Base-by-base conservation (phyloP, 2,888 invertebrate genomes). In the Protodeltote pygarga region DNA sequence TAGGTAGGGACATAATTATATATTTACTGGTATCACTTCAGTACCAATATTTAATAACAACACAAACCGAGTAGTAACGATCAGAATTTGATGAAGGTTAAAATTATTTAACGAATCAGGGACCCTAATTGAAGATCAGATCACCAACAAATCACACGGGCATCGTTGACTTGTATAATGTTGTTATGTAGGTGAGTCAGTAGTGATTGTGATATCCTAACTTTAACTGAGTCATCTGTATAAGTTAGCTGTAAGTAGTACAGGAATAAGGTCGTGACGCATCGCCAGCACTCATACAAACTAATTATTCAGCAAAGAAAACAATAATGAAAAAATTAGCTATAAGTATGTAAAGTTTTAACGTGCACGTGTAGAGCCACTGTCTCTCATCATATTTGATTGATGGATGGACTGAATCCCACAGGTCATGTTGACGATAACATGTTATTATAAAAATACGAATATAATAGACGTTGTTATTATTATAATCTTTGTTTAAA, bases 231-330 rank as follows among this genome's bases (percentile, higher is more conserved):
- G 74, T 88, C 89, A 89, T 79, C 68, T 68, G 66, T 69, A 65
- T 68, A 77, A 76, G 72, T 80, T 75, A 47, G 63, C 65, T 67
- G 64, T 63, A 71, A 72, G 65, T 71, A 73, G 70, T 70, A 76
- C 76, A 52, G 76, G 78, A 83, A 87, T 85, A 81, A 78, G 72
- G 64, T 59, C 52, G 75, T 90, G 90, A 90, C 88, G 84, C 89
- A 89, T 81, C 71, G 39, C 41, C 51, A 53, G 62, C 68, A 73
- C 64, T 77, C 78, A 75, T 71, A 71, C 68, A 64, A 54, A 51
- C 48, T 71, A 65, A 79, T 77, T 75, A 73, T 74, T 73, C 61
- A 70, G 65, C 54, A 59, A 59, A 72, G 71, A 44, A 65, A 67
- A 71, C 65, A 52, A 46, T 35, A 23, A 27, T 42, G 61, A 50